Base-by-base conservation (phyloP, 2,888 invertebrate species). In the Lypha dubia region DNA sequence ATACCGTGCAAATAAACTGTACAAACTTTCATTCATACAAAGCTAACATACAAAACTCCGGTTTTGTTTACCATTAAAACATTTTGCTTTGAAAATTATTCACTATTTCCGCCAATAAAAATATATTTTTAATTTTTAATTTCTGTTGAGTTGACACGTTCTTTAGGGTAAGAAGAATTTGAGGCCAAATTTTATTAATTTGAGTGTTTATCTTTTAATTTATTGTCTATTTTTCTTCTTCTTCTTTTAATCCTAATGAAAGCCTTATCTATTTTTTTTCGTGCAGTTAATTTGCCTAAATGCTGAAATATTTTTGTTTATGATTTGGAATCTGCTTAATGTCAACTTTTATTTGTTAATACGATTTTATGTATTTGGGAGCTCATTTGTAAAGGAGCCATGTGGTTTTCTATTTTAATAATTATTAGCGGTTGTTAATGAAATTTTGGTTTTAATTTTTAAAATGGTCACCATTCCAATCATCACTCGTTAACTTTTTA, bases 201-300 rank as follows among this genome's bases (percentile, higher is more conserved):
- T 32, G 32, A 80, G 51, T 74, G 67, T 15, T 80, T 53, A 80
- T 74, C 80, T 62, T 9, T 51, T 74, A 74, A 80, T 80, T 80
- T 80, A 80, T 80, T 58, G 7, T 6, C 22, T 7, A 49, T 49
- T 67, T 60, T n/a, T 38, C 32, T 58, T 6, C 22, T 7, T 38
- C 38, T 67, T 60, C 11, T 38, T 44, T 58, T 1, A 58, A 41
- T 44, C 32, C 75, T 44, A 7, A 35, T 11, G n/a, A 60, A 35
- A 62, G 6, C 24, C 28, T 17, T 2, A 17, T n/a, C 13, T 24
- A 51, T 22, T 46, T n/a, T 28, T 28, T 35, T 24, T 38, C 5
- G 6, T 24, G 15, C 24, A n/a, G 13, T 75, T 79, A 79, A 79
- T 79, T 71, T 71, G 41, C 24, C 17, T 38, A 70, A 79, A 70